Conservation (phyloP, 2,888 invertebrate genomes). For the Keiferia lycopersicella region DNA sequence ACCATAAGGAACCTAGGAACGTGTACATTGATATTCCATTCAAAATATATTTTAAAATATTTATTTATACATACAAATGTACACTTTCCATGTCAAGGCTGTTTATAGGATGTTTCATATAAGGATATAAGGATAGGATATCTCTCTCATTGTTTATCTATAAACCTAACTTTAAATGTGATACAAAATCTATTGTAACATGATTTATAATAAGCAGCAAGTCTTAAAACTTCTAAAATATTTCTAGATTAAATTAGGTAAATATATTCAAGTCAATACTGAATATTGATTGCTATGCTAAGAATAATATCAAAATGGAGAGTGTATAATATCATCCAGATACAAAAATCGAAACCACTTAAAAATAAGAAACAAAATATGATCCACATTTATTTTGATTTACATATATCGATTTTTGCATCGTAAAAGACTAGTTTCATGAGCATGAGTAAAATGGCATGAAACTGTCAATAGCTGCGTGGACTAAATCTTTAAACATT, state of each 20-base stretch:
- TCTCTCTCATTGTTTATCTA: constrained; percentile 53
- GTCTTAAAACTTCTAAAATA: constrained; percentile 61
- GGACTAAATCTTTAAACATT: constrained; percentile 8
- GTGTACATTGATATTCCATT: neutral
- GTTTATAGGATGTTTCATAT: constrained; percentile 49
- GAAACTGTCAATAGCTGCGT: constrained; percentile 15
- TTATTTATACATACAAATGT: constrained; percentile 62
- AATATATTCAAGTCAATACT: constrained; percentile 78
- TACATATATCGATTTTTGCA: constrained; percentile 21
- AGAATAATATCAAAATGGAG: constrained; percentile 52
- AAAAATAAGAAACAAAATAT: neutral
- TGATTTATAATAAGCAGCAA: constrained; percentile 65
- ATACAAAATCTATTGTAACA: constrained; percentile 56
- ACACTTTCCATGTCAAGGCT: constrained; percentile 67
- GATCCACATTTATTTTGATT: neutral
- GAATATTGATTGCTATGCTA: constrained; percentile 75
- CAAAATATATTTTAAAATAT: neutral
- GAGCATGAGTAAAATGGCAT: neutral
- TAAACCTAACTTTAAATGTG: constrained; percentile 44
- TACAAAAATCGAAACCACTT: constrained; percentile 44
- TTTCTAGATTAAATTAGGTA: constrained; percentile 51
- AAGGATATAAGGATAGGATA: constrained; percentile 61
- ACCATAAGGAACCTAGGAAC: constrained; percentile 22
- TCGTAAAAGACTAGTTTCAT: constrained; percentile 18
- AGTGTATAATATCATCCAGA: constrained; percentile 46